Base-by-base conservation (phyloP, 1,140 invertebrate species). In the Zaprionus gabonicus region DNA sequence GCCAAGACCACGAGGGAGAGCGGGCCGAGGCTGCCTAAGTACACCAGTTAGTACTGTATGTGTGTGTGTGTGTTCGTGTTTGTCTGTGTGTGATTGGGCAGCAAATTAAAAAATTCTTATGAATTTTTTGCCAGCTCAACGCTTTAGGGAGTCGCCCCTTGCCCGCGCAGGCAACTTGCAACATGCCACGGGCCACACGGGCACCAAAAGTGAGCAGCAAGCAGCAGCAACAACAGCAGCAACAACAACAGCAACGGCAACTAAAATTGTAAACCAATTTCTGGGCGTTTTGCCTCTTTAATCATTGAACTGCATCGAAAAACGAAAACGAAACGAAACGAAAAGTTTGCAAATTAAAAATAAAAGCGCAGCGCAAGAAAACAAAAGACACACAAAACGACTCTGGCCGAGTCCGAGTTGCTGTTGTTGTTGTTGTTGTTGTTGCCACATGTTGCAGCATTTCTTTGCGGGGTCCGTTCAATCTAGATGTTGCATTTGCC, bases 251-350 rank as follows among this genome's bases (percentile, higher is more conserved):
- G 63, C 12, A 57, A 53, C 17, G 55, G 41, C 36, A 64, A 34
- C 38, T 23, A 56, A 53, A 38, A 75, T 81, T 66, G 76, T 71
- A 70, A 80, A 55, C 70, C 81, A 87, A 87, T 88, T 88, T 87
- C 84, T 87, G 84, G 84, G 84, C 84, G 84, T 87, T 76, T 88
- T 87, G 84, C 84, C 84, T 88, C 84, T 88, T 87, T 87, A 87
- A 87, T 87, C 84, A 87, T 88, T 88, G 84, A 87, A 87, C 84
- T 87, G 84, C 84, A 87, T 87, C 84, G 84, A 76, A 87, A 60
- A 69, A 63, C 34, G 36, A 20, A 63, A 60, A 64, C 41, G 67
- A 56, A 53, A 84, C 63, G 73, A 81, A 84, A 71, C 84, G 70
- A 88, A 88, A 84, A 88, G 44, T 88, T 87, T 87, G 84, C 84